Evolutionary conservation across 2,888 invertebrate genomes (phyloP), one percentile per base, ranked within the genome.

Genomic region (Lasioglossum calceatum): DNA sequence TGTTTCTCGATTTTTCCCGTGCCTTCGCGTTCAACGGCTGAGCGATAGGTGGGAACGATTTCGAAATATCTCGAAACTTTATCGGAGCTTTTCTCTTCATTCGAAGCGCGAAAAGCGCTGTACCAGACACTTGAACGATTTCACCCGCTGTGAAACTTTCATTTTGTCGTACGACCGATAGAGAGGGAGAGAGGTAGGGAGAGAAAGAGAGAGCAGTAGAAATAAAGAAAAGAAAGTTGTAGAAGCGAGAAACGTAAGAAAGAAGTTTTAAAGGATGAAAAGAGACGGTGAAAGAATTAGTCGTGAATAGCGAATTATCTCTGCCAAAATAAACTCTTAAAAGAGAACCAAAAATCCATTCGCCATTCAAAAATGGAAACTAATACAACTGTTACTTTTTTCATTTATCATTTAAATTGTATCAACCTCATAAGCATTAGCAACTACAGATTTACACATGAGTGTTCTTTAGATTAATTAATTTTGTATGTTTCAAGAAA

Each of bases 11-110:
- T 79, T 81, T 84, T 77, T 76, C 74, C 47, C 78, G 47, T 39
- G 72, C 54, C 82, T 73, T 77, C 82, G 58, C 81, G 81, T 64
- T 81, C 67, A 44, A 42, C 77, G 75, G 78, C 47, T 67, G 77
- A 58, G 54, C 81, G 87, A 84, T 84, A 83, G 84, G 85, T 81
- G 86, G 79, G 87, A 85, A 86, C 90, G 92, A 93, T 93, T 94
- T 93, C 91, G 92, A 92, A 92, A 93, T 91, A 92, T 91, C 92
- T 92, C 89, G 91, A 93, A 94, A 93, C 92, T 94, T 94, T 91
- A 88, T 91, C 91, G 92, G 88, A 90, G 89, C 92, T 93, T 92
- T 92, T 90, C 89, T 87, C 90, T 92, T 91, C 92, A 89, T 89
- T 89, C 88, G 86, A 88, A 76, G 87, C 91, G 91, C 92, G 92